Base-by-base conservation (phyloP, 2,888 invertebrate genomes). In the Clunio marinus region DNA sequence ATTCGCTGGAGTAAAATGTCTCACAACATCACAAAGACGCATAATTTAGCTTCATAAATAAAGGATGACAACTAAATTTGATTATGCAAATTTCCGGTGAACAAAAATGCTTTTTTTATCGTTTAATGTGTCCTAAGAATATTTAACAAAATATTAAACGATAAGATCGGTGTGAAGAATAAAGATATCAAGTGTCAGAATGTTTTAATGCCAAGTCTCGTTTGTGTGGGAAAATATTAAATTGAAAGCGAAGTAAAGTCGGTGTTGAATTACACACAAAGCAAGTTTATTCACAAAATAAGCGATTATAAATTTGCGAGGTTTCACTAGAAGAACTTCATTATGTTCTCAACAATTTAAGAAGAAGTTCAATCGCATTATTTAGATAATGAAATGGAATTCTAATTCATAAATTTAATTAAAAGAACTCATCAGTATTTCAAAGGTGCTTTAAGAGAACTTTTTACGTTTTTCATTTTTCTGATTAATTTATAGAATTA, bases 1-100 rank as follows among this genome's bases (percentile, higher is more conserved):
- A n/a, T n/a, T n/a, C n/a, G n/a, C n/a, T n/a, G n/a, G n/a, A n/a
- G n/a, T n/a, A n/a, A n/a, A n/a, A n/a, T n/a, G n/a, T 41, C 10
- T 22, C 51, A 7, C 22, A 5, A 17, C 51, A 51, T 3, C 57
- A 25, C 51, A 22, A 51, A 51, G 15, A 57, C 51, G 51, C 51
- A 57, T 27, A 57, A 57, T 27, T 57, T 27, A 4, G 57, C 3
- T 27, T 27, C 57, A 57, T 57, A 27, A 27, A 57, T 57, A 57
- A 57, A 57, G 57, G 57, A 57, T 57, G 57, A 57, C 57, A 57
- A 57, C 57, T 57, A 57, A 57, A 57, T 57, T 57, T 57, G 57
- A 57, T 57, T 57, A 57, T 57, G 57, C 27, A 57, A 57, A 57
- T 57, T 27, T 57, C 57, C 57, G 25, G 57, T 57, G 51, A 51